Evolutionary conservation across 1,140 invertebrate genomes (phyloP), one percentile per base, ranked within the genome.

Genomic region (Adelges cooleyi): DNA sequence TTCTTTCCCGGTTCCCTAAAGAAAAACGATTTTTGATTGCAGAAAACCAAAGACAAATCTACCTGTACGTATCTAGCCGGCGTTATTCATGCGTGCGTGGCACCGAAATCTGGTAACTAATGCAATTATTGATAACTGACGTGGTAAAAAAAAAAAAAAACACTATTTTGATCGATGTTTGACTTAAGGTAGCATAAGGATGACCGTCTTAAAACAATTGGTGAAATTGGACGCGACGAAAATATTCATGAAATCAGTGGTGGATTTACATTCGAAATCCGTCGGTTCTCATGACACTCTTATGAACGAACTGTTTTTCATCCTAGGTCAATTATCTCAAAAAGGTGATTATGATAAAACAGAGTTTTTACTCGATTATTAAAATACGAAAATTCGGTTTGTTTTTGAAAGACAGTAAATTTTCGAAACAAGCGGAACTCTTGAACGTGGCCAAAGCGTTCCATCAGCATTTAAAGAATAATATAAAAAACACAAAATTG

Each of bases 121-220:
- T 15, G 18, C 9, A 49, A 11, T 33, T 36, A 62, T 29, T 1
- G 50, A 53, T 51, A 54, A 66, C 18, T n/a, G 40, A 18, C 36
- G 20, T 20, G 25, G 18, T n/a, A 44, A n/a, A 56, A 54, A 27
- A 11, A 50, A 66, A 51, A 15, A 27, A 27, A 22, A 20, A 11
- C 23, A 3, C 10, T 22, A 50, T 23, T 44, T 13, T 42, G n/a
- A 23, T 38, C 69, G 68, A 42, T 54, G 65, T 67, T 71, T 68
- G 18, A 68, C 11, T 33, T 11, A 33, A 79, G 77, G 71, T 65
- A 74, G 70, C 51, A 74, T 71, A 59, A 71, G 74, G 46, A 62
- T 48, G 42, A 3, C 56, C 11, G 44, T 62, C 6, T 29, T 62
- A 18, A 62, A 62, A 27, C 56, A 48, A 46, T 17, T 62, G 25